Evolutionary conservation across 2,888 invertebrate species (phyloP).

Genomic region (Ectemnius cavifrons): DNA sequence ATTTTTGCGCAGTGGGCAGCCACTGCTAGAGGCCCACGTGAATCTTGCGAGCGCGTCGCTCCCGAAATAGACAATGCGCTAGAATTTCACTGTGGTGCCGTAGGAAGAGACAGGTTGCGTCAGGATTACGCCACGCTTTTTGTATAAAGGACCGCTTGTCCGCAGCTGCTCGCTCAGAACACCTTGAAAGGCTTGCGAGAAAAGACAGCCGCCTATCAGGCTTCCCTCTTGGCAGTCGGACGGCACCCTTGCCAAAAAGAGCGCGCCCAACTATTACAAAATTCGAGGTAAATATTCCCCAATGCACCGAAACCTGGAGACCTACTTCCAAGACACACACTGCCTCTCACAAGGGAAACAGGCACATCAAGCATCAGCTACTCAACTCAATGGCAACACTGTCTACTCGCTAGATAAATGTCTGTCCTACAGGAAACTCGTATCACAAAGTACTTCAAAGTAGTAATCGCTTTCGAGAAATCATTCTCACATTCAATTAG

Average conservation of each 20-base stretch:
- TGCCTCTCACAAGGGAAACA: too few species aligned
- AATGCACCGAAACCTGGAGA: background rate
- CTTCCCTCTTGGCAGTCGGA: background rate
- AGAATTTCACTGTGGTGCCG: constrained; percentile 61
- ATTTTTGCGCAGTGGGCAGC: constrained; percentile 42
- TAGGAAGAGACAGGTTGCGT: constrained; percentile 57
- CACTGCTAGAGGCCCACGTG: too few species aligned
- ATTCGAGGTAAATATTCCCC: background rate
- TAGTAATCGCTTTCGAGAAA: too few species aligned
- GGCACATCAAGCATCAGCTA: too few species aligned
- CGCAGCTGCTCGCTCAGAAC: constrained; percentile 56
- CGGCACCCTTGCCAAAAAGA: background rate
- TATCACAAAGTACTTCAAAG: too few species aligned
- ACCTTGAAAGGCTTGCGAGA: constrained; percentile 35
- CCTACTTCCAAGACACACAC: too few species aligned
- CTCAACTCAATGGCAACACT: too few species aligned
- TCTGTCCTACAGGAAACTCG: too few species aligned
- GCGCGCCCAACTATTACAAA: background rate
- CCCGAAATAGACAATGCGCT: constrained; percentile 72
- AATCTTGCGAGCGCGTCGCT: constrained; percentile 16
- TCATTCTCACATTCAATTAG: too few species aligned
- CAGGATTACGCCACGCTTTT: constrained; percentile 62
- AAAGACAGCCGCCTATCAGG: constrained; percentile 2
- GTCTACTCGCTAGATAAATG: too few species aligned
- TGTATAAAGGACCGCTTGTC: constrained; percentile 65